Evolutionary conservation across 1,140 invertebrate genomes (phyloP), one percentile per base, ranked within the genome.

Genomic region (Limonius californicus): DNA sequence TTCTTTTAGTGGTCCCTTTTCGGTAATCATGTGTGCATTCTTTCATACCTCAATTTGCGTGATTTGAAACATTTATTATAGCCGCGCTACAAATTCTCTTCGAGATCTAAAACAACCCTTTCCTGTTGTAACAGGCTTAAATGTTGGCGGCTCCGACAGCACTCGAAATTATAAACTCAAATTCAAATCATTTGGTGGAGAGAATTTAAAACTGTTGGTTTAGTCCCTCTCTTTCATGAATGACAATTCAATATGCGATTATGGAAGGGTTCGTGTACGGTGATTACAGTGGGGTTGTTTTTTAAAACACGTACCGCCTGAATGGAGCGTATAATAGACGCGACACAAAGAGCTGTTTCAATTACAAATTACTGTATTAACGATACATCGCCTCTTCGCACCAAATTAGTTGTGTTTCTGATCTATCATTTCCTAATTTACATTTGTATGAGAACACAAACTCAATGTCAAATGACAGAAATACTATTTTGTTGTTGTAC

Each of bases 1-100:
- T 21, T 21, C 21, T 23, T 45, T 20, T 42, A 9, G 21, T 16
- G 19, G 1, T n/a, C 20, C 39, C 16, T 32, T 30, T 50, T 50
- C 2, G 45, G 6, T 21, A 50, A 50, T 50, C 45, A 50, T 42
- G 2, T 18, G 14, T 23, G 19, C 45, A 42, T 57, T 47, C 54
- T 45, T 35, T 61, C 58, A 65, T 65, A 65, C 53, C 62, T 61
- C 50, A 18, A 54, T 65, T 62, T 23, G 63, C 63, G 63, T 65
- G 63, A 53, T 50, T 43, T 42, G 27, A 43, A 35, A 43, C 47
- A 61, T 57, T 65, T 56, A 61, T 65, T 18, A 18, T 14, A 50
- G 14, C 23, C 23, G 23, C 9, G 3, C 9, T 27, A 27, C 3
- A 27, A 27, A 27, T 27, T 27, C 23, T 9, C 23, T 27, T 27